Evolutionary conservation across 2,888 invertebrate species (phyloP).

Genomic region (Pilophorus perplexus): DNA sequence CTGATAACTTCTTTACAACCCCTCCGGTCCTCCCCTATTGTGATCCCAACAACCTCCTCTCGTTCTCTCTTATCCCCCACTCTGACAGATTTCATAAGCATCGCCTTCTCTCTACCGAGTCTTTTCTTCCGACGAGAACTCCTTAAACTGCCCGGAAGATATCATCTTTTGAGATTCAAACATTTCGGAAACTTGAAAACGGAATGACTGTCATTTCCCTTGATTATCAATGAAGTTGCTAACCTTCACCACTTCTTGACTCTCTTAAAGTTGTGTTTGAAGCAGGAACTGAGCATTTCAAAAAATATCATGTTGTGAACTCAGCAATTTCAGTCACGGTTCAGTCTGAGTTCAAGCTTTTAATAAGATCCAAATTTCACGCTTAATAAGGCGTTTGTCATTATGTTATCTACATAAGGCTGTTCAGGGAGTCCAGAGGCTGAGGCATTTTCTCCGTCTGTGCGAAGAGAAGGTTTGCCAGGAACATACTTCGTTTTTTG

Average conservation of each 20-base stretch:
- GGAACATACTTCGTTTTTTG: neutral
- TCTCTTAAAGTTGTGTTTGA: no score
- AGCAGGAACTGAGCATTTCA: no score
- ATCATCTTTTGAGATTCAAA: no score
- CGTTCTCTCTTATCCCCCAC: neutral
- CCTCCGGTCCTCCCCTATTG: slow-evolving; percentile 1
- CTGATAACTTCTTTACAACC: slow-evolving; percentile 5
- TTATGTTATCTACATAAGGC: neutral
- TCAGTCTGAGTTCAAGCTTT: no score
- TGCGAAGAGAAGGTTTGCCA: slow-evolving; percentile 4
- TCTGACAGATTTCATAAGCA: slow-evolving; percentile 8
- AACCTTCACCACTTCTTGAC: neutral
- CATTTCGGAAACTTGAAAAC: no score
- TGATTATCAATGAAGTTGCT: no score
- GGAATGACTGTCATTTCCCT: no score
- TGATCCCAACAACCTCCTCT: slow-evolving; percentile 6
- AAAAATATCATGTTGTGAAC: no score
- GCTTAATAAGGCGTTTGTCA: no score
- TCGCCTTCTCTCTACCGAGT: no score
- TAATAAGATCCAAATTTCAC: no score
- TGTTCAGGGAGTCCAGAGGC: neutral
- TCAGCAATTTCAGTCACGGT: no score
- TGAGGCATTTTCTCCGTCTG: slow-evolving; percentile 6
- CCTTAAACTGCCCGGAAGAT: neutral
- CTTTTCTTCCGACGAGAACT: neutral